A percentile compares a stretch with the other conserved stretches of the same genome.
phyloP scores from a whole-genome alignment of 2,888 invertebrate genomes.

The Trissolcus japonicus region DNA sequence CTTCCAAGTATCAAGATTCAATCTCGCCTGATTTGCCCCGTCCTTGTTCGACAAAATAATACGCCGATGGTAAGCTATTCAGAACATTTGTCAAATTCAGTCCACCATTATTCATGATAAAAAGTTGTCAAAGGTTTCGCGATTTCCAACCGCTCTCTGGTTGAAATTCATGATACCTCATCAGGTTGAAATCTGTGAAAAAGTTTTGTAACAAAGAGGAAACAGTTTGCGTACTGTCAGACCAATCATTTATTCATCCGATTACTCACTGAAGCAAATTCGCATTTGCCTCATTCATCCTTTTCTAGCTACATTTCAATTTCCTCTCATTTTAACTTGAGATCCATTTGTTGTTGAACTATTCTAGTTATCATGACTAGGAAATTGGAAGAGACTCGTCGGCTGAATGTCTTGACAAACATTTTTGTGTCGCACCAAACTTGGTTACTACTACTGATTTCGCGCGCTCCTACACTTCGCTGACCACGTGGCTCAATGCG shows the following conservation, averaged over 20 bases:
- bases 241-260: too few species aligned
- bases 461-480: slow-evolving; percentile 20
- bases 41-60: too few species aligned
- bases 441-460: slow-evolving; percentile 13
- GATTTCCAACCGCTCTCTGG: not conserved
- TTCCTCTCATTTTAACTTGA: too few species aligned
- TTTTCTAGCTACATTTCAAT: too few species aligned
- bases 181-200: not conserved
- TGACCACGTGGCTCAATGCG: slow-evolving; percentile 13
- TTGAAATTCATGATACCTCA: not conserved
- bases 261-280: too few species aligned
- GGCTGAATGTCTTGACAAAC: slow-evolving; percentile 3
- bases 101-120: not conserved
- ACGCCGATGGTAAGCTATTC: not conserved
- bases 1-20: not conserved
- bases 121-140: not conserved
- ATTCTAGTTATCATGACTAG: too few species aligned
- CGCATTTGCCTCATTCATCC: too few species aligned
- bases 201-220: not conserved
- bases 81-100: slow-evolving; percentile 1
- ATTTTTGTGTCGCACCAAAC: not conserved
- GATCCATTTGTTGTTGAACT: too few species aligned
- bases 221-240: not conserved
- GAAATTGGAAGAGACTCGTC: not conserved
- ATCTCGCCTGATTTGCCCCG: not conserved